A percentile compares a stretch with the other conserved stretches of the same genome.
Evolutionary conservation across 2,797 vertebrate genomes (phyloP).

Genomic region (Pangasius macronema): DNA sequence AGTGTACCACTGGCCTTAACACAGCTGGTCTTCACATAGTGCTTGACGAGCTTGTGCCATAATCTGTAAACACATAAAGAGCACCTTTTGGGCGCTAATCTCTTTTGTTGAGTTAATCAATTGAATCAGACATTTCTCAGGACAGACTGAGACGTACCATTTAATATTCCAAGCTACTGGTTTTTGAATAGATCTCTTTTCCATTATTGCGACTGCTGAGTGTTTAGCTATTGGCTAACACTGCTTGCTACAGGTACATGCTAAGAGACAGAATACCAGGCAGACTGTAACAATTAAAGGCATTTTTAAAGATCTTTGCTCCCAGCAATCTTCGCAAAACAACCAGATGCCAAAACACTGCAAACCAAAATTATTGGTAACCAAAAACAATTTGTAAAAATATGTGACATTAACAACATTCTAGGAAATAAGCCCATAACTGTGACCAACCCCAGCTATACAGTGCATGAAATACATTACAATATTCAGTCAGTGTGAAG

Average conservation of each 20-base stretch:
- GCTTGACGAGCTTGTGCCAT: constrained; percentile 22
- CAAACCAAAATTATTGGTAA: neutral
- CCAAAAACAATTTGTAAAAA: neutral
- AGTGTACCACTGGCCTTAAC: neutral
- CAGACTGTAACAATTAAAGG: neutral
- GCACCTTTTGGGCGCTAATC: neutral
- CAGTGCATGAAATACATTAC: constrained; percentile 24
- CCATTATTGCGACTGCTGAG: constrained; percentile 15
- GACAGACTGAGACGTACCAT: neutral
- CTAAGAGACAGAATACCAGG: neutral
- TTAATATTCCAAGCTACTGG: neutral
- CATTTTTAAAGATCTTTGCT: neutral
- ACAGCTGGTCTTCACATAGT: constrained; percentile 13
- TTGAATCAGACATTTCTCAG: constrained; percentile 8
- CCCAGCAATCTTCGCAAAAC: neutral
- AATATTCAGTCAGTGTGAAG: constrained; percentile 17
- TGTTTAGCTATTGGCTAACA: neutral
- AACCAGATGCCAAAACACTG: neutral
- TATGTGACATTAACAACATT: neutral
- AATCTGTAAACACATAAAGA: constrained; percentile 16
- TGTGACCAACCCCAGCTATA: neutral
- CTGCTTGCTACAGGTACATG: neutral
- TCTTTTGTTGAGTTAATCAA: constrained; percentile 8
- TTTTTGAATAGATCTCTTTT: neutral
- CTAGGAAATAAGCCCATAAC: neutral